A percentile compares a stretch with the other conserved stretches of the same genome.
Evolutionary conservation across 2,888 invertebrate genomes (phyloP).

Genomic region (Crossocerus cetratus): DNA sequence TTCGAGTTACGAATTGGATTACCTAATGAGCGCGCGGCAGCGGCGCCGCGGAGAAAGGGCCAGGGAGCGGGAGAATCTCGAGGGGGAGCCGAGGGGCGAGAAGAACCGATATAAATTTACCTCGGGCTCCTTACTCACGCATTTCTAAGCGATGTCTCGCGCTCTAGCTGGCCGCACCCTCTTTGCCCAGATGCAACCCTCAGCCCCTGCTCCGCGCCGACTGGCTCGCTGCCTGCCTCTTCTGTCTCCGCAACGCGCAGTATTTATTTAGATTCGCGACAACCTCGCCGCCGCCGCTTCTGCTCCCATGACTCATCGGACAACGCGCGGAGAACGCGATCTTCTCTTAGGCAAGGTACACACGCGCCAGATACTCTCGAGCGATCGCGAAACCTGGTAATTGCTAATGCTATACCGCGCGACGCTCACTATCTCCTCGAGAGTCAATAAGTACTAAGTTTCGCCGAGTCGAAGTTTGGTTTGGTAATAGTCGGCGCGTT

Average conservation of each 20-base stretch:
- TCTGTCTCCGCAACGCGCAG: constrained; percentile 44
- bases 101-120: constrained; percentile 59
- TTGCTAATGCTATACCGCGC: no score
- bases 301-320: not conserved
- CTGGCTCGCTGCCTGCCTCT: constrained; percentile 37
- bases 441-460: no score
- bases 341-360: not conserved
- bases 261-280: constrained; percentile 70
- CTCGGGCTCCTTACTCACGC: constrained; percentile 64
- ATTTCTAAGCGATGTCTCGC: constrained; percentile 68
- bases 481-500: constrained; percentile 11
- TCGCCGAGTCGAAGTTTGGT: no score
- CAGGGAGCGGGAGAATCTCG: constrained; percentile 4
- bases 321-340: not conserved
- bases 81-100: not conserved
- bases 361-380: constrained; percentile 9
- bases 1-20: no score
- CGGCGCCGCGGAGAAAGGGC: not conserved
- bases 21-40: no score
- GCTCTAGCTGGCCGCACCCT: constrained; percentile 42
- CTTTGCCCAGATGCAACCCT: constrained; percentile 45
- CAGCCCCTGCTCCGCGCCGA: constrained; percentile 38
- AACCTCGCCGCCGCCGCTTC: constrained; percentile 48
- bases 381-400: no score
- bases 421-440: no score